These are phyloP conservation scores for Diaperis boleti DNA, from an alignment of 2,888 invertebrate species.

Conservation along the genomic window DNA sequence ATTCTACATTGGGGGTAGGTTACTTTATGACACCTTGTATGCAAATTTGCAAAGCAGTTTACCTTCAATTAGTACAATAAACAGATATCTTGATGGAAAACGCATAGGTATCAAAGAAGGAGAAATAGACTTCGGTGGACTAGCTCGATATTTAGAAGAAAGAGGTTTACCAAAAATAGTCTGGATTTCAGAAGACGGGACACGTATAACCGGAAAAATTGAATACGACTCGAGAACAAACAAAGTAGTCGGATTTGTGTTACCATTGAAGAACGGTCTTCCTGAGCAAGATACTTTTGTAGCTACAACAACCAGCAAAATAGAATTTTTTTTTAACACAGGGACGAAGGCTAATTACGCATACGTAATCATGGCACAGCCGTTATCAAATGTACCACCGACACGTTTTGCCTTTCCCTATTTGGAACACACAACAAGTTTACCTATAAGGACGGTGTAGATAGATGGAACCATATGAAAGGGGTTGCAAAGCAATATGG, in stretches of 20 bases:
- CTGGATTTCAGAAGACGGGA: conserved; percentile 49
- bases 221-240: conserved; percentile 48
- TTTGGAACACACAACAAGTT: too few relatives aligned
- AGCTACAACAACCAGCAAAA: conserved; percentile 42
- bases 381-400: too few relatives aligned
- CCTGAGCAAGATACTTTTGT: conserved; percentile 41
- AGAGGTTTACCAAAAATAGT: conserved; percentile 43
- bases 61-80: conserved; percentile 41
- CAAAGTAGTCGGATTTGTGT: conserved; percentile 49
- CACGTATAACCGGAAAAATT: conserved; percentile 45
- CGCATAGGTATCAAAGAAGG: not conserved
- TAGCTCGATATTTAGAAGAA: not conserved
- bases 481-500: too few relatives aligned
- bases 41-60: conserved; percentile 39
- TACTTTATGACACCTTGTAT: conserved; percentile 19
- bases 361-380: too few relatives aligned
- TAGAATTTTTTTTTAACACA: not conserved
- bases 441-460: too few relatives aligned
- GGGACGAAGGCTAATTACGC: not conserved
- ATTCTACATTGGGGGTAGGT: conserved; percentile 43
- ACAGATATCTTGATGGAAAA: conserved; percentile 29
- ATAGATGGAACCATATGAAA: too few relatives aligned
- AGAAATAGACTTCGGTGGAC: not conserved
- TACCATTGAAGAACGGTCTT: conserved; percentile 45
- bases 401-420: too few relatives aligned